A percentile compares a stretch with the other conserved stretches of the same genome.
Evolutionary conservation across 2,113 vertebrate genomes (phyloP).

Genomic region (Ovis aries): DNA sequence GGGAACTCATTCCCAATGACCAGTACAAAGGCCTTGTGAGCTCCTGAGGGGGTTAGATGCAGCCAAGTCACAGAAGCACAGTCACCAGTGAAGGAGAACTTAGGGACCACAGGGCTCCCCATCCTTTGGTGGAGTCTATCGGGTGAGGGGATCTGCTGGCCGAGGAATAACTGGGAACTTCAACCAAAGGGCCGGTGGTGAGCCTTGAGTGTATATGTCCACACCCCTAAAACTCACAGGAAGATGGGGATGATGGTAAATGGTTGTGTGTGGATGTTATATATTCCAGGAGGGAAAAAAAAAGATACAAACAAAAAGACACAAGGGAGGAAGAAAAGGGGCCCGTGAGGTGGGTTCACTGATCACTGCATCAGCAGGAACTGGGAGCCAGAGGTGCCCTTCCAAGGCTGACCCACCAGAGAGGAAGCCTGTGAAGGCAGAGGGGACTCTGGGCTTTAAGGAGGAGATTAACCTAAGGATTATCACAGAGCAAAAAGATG

Average conservation of each 20-base stretch:
- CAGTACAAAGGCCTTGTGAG: accelerated
- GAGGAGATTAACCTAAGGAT: no score
- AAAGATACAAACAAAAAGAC: not conserved
- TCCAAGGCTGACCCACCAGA: not conserved
- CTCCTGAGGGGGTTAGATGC: accelerated
- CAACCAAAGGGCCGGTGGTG: accelerated
- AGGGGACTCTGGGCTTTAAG: no score
- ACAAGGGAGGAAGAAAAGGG: not conserved
- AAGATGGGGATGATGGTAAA: accelerated
- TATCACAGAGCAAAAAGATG: not conserved
- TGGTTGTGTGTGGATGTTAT: accelerated
- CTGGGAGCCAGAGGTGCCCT: not conserved
- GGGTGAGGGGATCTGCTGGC: accelerated
- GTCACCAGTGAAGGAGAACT: no score
- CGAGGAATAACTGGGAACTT: no score
- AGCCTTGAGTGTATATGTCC: accelerated
- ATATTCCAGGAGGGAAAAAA: no score
- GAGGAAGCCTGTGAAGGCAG: no score
- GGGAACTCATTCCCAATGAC: accelerated
- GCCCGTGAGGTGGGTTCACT: accelerated
- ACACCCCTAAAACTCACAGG: accelerated
- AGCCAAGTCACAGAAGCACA: not conserved
- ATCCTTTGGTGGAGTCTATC: accelerated
- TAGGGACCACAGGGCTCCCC: accelerated
- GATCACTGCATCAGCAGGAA: accelerated